Evolutionary conservation across 2,888 invertebrate genomes (phyloP).

Genomic region (Nycteola revayana): DNA sequence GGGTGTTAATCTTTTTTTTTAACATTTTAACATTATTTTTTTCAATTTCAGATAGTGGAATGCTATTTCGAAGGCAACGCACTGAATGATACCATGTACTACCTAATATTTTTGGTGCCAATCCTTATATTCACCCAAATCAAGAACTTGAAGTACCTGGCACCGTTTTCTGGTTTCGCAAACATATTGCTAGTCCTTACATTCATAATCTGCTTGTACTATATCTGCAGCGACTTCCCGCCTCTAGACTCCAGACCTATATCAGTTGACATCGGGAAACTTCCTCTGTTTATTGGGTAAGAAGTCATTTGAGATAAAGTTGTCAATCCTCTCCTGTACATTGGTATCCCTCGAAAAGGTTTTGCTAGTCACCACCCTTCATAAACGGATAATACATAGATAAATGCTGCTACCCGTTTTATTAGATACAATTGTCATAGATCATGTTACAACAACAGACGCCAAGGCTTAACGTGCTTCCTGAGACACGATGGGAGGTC

Average conservation of each 20-base stretch:
- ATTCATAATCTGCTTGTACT: slow-evolving; percentile 91
- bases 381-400: no score
- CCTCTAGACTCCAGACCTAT: slow-evolving; percentile 73
- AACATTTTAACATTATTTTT: slow-evolving; percentile 2
- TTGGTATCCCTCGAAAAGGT: no score
- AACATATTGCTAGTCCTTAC: slow-evolving; percentile 90
- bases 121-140: slow-evolving; percentile 78
- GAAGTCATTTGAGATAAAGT: no score
- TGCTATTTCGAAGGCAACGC: slow-evolving; percentile 37
- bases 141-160: slow-evolving; percentile 89
- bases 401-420: no score
- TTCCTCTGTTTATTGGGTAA: slow-evolving; percentile 93
- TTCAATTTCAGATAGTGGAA: slow-evolving; percentile 61
- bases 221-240: slow-evolving; percentile 84
- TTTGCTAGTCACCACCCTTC: no score
- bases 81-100: slow-evolving; percentile 56
- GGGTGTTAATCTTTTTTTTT: no score
- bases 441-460: no score
- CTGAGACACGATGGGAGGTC: no score
- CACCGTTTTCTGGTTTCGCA: slow-evolving; percentile 94
- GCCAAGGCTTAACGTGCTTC: no score
- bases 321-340: no score
- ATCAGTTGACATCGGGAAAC: slow-evolving; percentile 77
- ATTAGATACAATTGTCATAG: no score
- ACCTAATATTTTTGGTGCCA: slow-evolving; percentile 63